phyloP scores from a whole-genome alignment of 2,797 vertebrate species.

The Tenualosa ilisha region DNA sequence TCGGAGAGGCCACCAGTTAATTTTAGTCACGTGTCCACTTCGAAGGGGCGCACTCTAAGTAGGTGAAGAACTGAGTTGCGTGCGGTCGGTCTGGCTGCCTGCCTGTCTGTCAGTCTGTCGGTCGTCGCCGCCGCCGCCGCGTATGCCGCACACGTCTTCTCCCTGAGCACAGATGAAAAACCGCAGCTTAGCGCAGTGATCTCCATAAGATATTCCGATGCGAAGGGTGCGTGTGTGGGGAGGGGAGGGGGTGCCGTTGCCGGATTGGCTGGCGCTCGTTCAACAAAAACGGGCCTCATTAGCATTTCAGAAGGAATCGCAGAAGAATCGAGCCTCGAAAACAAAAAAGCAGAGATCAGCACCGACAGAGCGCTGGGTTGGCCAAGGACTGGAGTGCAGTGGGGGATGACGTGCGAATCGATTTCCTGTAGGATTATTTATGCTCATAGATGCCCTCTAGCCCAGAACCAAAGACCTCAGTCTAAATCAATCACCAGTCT shows the following conservation, averaged over 20 bases:
- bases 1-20: background rate
- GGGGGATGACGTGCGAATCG: background rate
- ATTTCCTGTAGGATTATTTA: background rate
- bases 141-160: slow-evolving; percentile 24
- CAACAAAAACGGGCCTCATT: slow-evolving; percentile 61
- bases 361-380: slow-evolving; percentile 43
- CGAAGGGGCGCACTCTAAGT: slow-evolving; percentile 49
- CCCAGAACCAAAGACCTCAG: background rate
- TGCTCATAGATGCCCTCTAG: background rate
- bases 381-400: background rate
- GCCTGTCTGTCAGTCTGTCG: background rate
- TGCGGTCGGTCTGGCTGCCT: background rate
- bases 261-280: slow-evolving; percentile 63
- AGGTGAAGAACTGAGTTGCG: slow-evolving; percentile 24
- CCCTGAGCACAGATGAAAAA: slow-evolving; percentile 24
- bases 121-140: background rate
- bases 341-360: slow-evolving; percentile 70
- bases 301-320: slow-evolving; percentile 72
- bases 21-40: slow-evolving; percentile 47
- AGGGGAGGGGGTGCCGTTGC: slow-evolving; percentile 2
- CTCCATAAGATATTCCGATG: slow-evolving; percentile 58
- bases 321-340: slow-evolving; percentile 61
- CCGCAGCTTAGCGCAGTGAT: slow-evolving; percentile 43
- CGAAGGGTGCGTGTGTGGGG: slow-evolving; percentile 37
- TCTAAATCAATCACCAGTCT: background rate